Evolutionary conservation across 2,797 vertebrate genomes (phyloP).

Genomic region (Bucorvus abyssinicus): DNA sequence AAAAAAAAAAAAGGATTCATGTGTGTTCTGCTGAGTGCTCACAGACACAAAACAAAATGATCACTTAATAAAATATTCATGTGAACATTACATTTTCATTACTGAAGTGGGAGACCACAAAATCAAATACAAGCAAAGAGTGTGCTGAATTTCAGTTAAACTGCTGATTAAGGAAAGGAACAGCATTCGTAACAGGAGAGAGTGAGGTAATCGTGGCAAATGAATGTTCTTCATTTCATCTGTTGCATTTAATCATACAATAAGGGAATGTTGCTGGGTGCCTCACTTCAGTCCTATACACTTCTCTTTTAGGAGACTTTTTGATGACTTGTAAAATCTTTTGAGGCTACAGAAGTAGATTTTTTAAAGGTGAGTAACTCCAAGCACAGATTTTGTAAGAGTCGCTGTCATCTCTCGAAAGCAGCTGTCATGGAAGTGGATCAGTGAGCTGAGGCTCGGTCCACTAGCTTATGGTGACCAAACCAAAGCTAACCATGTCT

Average conservation of each 20-base stretch:
- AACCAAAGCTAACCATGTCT: background rate
- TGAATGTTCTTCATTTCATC: conserved; percentile 22
- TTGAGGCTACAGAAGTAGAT: background rate
- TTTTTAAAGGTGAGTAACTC: background rate
- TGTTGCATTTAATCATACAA: background rate
- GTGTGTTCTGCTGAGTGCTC: background rate
- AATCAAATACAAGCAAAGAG: conserved; percentile 8
- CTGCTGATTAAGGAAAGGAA: conserved; percentile 34
- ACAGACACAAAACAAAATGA: background rate
- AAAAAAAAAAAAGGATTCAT: background rate
- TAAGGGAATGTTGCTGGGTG: background rate
- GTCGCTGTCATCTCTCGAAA: background rate
- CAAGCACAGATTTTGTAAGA: background rate
- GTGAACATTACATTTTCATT: background rate
- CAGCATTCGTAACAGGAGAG: background rate
- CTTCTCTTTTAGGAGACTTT: background rate
- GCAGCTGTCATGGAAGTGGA: background rate
- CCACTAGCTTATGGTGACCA: background rate
- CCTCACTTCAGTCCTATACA: background rate
- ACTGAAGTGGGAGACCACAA: background rate
- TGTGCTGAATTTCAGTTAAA: conserved; percentile 3
- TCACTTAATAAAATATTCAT: conserved; percentile 42
- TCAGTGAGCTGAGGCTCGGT: background rate
- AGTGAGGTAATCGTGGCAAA: conserved; percentile 1
- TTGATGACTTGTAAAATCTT: background rate